Evolutionary conservation across 1,140 invertebrate species (phyloP).

Genomic region (Tribolium madens): DNA sequence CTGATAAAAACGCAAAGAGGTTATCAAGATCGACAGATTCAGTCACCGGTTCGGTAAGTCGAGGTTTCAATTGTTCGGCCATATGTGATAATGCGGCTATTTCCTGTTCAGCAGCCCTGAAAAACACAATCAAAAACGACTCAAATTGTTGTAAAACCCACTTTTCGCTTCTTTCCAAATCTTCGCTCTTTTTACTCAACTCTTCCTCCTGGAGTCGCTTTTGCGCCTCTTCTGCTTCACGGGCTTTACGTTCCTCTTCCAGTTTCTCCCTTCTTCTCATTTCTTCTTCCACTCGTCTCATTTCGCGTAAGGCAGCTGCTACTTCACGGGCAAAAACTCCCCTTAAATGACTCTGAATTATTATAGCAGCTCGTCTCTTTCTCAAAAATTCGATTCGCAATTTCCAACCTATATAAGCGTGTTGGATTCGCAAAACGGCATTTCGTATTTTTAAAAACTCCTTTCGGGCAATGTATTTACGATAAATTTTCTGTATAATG

Average conservation of each 20-base stretch:
- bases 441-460: conserved; percentile 77
- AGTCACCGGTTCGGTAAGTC: conserved; percentile 68
- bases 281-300: conserved; percentile 93
- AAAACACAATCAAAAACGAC: conserved; percentile 58
- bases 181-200: conserved; percentile 60
- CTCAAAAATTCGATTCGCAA: conserved; percentile 85
- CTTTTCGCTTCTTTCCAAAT: conserved; percentile 69
- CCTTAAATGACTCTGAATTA: conserved; percentile 89
- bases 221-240: conserved; percentile 61
- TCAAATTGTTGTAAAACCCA: conserved; percentile 56
- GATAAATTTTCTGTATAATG: conserved; percentile 84
- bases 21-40: conserved; percentile 90
- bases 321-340: conserved; percentile 91
- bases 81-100: conserved; percentile 80
- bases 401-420: conserved; percentile 89
- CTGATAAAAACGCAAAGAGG: conserved; percentile 92
- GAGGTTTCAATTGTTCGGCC: conserved; percentile 81
- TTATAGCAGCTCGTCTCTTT: conserved; percentile 85
- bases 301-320: conserved; percentile 86
- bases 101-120: conserved; percentile 80
- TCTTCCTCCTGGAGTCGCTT: conserved; percentile 50
- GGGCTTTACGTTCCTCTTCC: conserved; percentile 74
- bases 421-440: conserved; percentile 85
- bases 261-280: conserved; percentile 77
- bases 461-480: conserved; percentile 73